Evolutionary conservation across 2,888 invertebrate species (phyloP).

Genomic region (Dynastes hyllus): DNA sequence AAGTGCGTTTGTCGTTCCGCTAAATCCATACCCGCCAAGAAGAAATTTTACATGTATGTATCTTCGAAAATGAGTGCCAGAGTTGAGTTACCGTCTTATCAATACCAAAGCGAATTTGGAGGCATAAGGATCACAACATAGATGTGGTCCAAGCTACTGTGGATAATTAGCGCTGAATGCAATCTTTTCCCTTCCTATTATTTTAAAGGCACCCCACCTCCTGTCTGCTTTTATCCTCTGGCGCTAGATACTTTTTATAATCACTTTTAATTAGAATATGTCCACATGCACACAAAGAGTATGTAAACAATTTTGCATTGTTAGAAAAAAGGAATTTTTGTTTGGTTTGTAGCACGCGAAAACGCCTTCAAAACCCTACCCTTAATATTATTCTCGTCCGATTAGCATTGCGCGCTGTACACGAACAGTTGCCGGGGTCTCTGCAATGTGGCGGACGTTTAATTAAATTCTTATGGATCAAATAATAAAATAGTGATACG

Average conservation of each 20-base stretch:
- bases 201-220: too few species aligned
- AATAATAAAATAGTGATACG: conserved; percentile 58
- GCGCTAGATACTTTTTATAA: neutral
- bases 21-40: too few species aligned
- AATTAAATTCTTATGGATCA: conserved; percentile 61
- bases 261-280: neutral
- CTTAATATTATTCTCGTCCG: conserved; percentile 54
- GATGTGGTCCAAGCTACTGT: too few species aligned
- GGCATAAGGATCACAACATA: too few species aligned
- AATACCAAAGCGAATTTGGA: too few species aligned
- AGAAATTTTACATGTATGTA: too few species aligned
- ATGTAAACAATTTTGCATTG: conserved; percentile 2
- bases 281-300: neutral
- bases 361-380: neutral
- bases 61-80: too few species aligned
- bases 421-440: neutral
- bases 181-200: too few species aligned
- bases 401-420: conserved; percentile 56
- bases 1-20: too few species aligned
- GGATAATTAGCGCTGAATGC: too few species aligned
- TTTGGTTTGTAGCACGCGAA: neutral
- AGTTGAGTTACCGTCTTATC: too few species aligned
- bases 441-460: conserved; percentile 49
- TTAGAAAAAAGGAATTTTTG: neutral
- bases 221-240: too few species aligned